These are phyloP conservation scores for Rana temporaria DNA, from an alignment of 2,113 vertebrate genomes.

Conservation along the genomic window DNA sequence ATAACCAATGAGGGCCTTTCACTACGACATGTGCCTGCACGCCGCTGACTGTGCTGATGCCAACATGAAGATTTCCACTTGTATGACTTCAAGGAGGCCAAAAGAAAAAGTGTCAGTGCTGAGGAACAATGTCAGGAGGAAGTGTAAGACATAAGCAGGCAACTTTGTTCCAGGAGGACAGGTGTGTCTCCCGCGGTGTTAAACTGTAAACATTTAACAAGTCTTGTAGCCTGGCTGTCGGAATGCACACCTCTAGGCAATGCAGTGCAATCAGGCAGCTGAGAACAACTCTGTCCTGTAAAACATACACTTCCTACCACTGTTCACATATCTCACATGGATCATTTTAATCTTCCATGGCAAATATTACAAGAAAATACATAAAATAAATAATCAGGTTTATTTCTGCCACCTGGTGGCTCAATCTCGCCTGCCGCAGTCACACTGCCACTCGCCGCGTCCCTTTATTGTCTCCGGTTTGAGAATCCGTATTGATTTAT, in stretches of 20 bases:
- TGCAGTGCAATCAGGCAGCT: slow-evolving; percentile 56
- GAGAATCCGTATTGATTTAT: neutral
- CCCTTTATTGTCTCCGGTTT: neutral
- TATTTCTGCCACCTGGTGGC: neutral
- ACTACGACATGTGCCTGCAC: slow-evolving; percentile 25
- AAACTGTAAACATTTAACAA: slow-evolving; percentile 57
- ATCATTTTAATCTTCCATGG: neutral
- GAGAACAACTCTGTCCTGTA: slow-evolving; percentile 12
- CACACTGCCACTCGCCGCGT: neutral
- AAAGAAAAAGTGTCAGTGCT: slow-evolving; percentile 46
- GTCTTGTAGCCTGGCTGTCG: slow-evolving; percentile 56
- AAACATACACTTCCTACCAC: neutral
- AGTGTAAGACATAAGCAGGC: slow-evolving; percentile 21
- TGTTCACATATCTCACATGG: slow-evolving; percentile 3
- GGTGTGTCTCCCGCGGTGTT: slow-evolving; percentile 65
- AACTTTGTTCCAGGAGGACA: slow-evolving; percentile 12
- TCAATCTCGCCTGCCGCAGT: neutral
- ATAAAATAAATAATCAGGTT: neutral
- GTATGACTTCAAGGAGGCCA: slow-evolving; percentile 20
- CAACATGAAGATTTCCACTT: slow-evolving; percentile 23
- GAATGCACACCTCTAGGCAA: slow-evolving; percentile 65
- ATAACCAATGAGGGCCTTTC: neutral
- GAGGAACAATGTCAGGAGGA: slow-evolving; percentile 25
- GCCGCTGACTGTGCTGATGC: slow-evolving; percentile 1
- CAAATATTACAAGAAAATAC: slow-evolving; percentile 18